A percentile compares a stretch with the other conserved stretches of the same genome.
These are phyloP conservation scores for Alces alces DNA, from an alignment of 2,113 vertebrate species.

Conservation along the genomic window DNA sequence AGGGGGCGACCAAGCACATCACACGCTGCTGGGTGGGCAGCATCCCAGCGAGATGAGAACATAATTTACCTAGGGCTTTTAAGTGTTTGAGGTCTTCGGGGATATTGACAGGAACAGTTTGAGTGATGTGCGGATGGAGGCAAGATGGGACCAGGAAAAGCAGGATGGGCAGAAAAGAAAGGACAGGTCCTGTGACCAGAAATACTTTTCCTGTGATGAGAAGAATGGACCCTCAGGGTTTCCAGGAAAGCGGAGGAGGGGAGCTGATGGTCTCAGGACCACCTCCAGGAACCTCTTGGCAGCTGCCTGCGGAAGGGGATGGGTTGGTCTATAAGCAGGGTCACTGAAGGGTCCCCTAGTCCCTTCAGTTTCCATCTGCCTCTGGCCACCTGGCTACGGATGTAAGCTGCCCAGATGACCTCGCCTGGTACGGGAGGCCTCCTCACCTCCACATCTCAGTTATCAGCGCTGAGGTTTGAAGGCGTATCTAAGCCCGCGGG, in stretches of 20 bases:
- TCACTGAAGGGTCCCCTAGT: neutral
- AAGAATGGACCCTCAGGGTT: neutral
- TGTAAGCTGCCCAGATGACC: neutral
- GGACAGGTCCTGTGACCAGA: neutral
- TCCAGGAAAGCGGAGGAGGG: neutral
- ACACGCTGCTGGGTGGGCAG: too few relatives aligned
- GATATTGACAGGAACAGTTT: too few relatives aligned
- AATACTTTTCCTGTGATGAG: neutral
- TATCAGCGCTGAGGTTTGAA: neutral
- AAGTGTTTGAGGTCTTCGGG: neutral
- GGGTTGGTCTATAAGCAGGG: neutral
- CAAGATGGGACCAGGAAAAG: neutral
- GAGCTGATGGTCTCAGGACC: neutral
- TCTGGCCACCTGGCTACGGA: neutral
- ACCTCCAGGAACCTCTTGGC: neutral
- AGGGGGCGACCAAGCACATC: neutral
- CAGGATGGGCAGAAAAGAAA: neutral
- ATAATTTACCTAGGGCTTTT: neutral
- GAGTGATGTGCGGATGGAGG: neutral
- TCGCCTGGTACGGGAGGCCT: neutral
- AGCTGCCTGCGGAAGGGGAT: neutral
- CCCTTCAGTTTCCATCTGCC: neutral
- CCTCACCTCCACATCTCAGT: neutral
- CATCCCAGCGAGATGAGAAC: neutral
- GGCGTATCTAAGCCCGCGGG: accelerated